Evolutionary conservation across 2,888 invertebrate genomes (phyloP).

Genomic region (Ceriagrion tenellum): DNA sequence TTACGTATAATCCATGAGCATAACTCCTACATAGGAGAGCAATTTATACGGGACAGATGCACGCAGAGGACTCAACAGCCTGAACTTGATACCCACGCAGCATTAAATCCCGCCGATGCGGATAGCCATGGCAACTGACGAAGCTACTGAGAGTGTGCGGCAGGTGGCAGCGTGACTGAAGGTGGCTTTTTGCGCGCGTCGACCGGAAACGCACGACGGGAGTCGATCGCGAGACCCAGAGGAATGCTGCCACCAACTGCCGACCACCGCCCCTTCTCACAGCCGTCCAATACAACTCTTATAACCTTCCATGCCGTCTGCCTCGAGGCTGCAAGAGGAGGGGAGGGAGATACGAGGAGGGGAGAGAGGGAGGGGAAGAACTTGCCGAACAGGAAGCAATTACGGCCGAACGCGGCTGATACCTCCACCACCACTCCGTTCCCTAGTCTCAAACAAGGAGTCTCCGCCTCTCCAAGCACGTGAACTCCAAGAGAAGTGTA

Average conservation of each 20-base stretch:
- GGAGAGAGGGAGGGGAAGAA: neutral
- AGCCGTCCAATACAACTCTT: neutral
- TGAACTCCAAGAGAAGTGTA: neutral
- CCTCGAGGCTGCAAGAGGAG: constrained; percentile 11
- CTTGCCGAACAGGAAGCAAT: constrained; percentile 68
- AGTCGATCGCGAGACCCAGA: constrained; percentile 64
- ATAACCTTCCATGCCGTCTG: neutral
- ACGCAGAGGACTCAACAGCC: neutral
- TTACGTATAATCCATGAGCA: neutral
- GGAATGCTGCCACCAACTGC: constrained; percentile 39
- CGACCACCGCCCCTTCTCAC: neutral
- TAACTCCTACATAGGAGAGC: neutral
- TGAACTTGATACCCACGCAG: neutral
- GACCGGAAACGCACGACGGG: constrained; percentile 60
- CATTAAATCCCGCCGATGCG: neutral
- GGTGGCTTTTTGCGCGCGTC: neutral
- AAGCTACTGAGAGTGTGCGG: constrained; percentile 2
- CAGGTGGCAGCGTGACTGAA: neutral
- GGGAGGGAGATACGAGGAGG: neutral
- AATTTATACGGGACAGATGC: neutral
- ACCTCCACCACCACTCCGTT: constrained; percentile 14
- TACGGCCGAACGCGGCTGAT: constrained; percentile 30
- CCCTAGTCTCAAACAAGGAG: constrained; percentile 52
- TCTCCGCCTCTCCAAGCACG: constrained; percentile 1
- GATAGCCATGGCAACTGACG: neutral